Evolutionary conservation across 1,140 invertebrate genomes (phyloP).

Genomic region (Drosophila arawakana): DNA sequence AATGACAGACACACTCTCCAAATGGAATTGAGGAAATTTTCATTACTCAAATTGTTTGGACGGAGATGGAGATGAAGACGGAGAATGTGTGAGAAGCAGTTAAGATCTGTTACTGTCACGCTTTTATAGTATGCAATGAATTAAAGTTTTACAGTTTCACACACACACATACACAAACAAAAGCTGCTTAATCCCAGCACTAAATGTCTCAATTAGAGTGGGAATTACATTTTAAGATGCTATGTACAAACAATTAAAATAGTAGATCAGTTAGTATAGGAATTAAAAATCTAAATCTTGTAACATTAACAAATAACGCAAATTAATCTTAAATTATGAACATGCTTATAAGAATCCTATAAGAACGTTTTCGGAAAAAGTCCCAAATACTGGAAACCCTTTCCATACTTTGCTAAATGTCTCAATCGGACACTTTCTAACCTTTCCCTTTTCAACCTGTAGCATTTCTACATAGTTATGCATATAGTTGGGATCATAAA

Average conservation of each 20-base stretch:
- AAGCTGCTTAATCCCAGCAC: constrained; percentile 10
- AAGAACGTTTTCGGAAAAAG: too few species aligned
- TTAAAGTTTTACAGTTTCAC: constrained; percentile 14
- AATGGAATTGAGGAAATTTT: constrained; percentile 57
- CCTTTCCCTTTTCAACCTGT: constrained; percentile 5
- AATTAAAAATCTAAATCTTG: too few species aligned
- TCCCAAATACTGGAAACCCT: neutral
- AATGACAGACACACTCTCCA: constrained; percentile 28
- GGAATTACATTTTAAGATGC: constrained; percentile 1
- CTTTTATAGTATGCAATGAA: constrained; percentile 22
- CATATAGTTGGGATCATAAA: constrained; percentile 13
- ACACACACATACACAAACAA: too few species aligned
- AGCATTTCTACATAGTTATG: neutral
- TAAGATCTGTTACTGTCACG: constrained; percentile 28
- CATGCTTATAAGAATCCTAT: neutral
- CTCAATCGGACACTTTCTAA: neutral
- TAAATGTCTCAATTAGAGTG: constrained; percentile 18
- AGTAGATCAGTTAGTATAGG: too few species aligned
- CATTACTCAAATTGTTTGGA: constrained; percentile 35
- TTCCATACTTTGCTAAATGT: neutral
- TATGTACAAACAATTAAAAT: neutral
- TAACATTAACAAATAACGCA: too few species aligned
- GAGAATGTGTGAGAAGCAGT: constrained; percentile 11
- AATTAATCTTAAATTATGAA: too few species aligned
- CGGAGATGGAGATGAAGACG: neutral